These are phyloP conservation scores for Pyxicephalus adspersus DNA, from an alignment of 2,113 vertebrate genomes.

Conservation along the genomic window DNA sequence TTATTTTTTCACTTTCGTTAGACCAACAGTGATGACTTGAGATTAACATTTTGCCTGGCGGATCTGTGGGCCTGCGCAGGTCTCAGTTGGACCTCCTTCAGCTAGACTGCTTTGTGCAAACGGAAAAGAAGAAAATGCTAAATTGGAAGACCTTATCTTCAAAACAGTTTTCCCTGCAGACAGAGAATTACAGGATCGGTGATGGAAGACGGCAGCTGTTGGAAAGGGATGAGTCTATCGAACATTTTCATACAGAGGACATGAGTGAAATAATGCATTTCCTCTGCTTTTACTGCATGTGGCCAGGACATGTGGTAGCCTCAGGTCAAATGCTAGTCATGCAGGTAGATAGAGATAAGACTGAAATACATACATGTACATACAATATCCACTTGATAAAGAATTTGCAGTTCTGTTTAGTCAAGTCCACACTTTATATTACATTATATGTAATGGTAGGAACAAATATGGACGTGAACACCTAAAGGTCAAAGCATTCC, in stretches of 20 bases:
- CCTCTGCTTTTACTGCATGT: background rate
- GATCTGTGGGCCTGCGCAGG: background rate
- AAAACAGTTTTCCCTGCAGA: conserved; percentile 11
- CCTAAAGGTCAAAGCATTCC: too few relatives aligned
- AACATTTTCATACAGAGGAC: background rate
- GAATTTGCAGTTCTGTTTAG: too few relatives aligned
- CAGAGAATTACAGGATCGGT: background rate
- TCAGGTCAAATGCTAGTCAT: too few relatives aligned
- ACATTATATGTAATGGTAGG: too few relatives aligned
- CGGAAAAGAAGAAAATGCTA: conserved; percentile 16
- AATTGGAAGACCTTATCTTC: conserved; percentile 35
- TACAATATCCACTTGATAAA: too few relatives aligned
- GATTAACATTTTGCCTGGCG: conserved; percentile 18
- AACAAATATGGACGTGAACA: too few relatives aligned
- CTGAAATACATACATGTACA: too few relatives aligned
- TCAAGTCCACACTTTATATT: too few relatives aligned
- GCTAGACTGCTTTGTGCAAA: conserved; percentile 9
- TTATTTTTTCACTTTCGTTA: background rate
- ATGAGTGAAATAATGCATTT: conserved; percentile 5
- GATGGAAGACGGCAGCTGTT: background rate
- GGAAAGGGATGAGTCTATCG: background rate
- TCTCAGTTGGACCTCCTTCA: background rate
- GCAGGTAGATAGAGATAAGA: too few relatives aligned
- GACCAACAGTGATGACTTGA: background rate
- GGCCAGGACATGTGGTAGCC: too few relatives aligned